Evolutionary conservation across 2,797 vertebrate genomes (phyloP).

Genomic region (Merluccius polli): DNA sequence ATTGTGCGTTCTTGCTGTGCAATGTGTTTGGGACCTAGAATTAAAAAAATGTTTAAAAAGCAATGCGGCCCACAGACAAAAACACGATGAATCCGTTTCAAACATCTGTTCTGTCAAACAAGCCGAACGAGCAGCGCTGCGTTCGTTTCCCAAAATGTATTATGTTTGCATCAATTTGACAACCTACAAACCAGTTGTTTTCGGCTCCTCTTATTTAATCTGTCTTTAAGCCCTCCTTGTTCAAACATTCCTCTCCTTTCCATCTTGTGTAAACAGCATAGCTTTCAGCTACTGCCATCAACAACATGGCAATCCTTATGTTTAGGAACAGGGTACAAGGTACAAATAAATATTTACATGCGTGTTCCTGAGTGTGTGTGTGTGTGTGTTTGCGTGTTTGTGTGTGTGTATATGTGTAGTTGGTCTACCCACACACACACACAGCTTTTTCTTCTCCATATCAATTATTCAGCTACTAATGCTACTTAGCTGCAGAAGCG

Average conservation of each 20-base stretch:
- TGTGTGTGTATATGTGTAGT: background rate
- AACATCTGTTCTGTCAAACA: background rate
- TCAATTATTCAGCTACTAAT: slow-evolving; percentile 32
- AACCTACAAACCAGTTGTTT: background rate
- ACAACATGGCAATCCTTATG: background rate
- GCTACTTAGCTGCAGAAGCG: slow-evolving; percentile 2
- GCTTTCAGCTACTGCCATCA: background rate
- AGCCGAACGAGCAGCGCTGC: background rate
- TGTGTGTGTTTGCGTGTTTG: background rate
- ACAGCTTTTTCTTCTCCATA: slow-evolving; percentile 19
- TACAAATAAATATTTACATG: background rate
- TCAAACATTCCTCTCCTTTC: background rate
- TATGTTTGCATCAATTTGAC: background rate
- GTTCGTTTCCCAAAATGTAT: background rate
- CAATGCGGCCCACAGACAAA: background rate
- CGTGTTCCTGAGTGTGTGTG: background rate
- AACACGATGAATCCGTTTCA: background rate
- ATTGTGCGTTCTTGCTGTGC: background rate
- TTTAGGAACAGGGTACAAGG: no score
- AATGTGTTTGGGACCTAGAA: background rate
- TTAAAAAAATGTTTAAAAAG: background rate
- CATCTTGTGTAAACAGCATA: background rate
- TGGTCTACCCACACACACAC: no score
- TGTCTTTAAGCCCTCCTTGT: background rate
- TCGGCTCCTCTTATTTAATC: background rate